Percentiles rank a stretch among this genome's conserved stretches.
These are phyloP conservation scores for Okapia johnstoni DNA, from an alignment of 2,113 vertebrate genomes.

Conservation along the genomic window DNA sequence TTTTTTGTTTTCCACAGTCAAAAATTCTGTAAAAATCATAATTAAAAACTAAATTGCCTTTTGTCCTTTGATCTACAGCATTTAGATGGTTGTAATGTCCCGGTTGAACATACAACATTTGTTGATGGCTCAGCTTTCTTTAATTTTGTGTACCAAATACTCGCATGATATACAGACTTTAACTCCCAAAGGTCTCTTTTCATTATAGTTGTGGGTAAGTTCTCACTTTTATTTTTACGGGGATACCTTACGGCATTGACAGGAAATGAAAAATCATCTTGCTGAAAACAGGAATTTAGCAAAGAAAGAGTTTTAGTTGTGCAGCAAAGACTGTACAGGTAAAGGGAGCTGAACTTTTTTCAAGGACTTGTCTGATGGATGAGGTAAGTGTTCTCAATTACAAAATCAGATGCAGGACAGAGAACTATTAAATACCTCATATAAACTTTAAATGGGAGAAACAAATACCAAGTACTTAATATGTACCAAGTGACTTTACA, in stretches of 20 bases:
- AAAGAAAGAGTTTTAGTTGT: background rate
- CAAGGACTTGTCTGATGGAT: background rate
- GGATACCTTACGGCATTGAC: background rate
- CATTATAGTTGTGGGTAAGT: background rate
- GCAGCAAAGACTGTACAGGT: background rate
- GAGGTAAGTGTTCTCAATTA: background rate
- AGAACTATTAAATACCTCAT: background rate
- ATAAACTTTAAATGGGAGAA: background rate
- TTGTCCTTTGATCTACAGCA: background rate
- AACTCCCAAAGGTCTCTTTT: background rate
- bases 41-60: background rate
- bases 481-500: background rate
- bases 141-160: background rate
- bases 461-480: background rate
- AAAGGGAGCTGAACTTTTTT: background rate
- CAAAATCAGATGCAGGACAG: background rate
- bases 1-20: background rate
- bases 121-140: background rate
- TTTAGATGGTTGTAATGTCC: background rate
- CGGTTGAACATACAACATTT: background rate
- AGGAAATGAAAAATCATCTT: background rate
- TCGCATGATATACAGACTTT: background rate
- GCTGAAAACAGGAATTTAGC: background rate
- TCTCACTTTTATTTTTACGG: background rate
- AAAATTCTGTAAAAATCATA: background rate